Percentiles rank a stretch among this genome's conserved stretches.
These are phyloP conservation scores for Melanotaenia duboulayi DNA, from an alignment of 2,113 vertebrate genomes.

Conservation along the genomic window DNA sequence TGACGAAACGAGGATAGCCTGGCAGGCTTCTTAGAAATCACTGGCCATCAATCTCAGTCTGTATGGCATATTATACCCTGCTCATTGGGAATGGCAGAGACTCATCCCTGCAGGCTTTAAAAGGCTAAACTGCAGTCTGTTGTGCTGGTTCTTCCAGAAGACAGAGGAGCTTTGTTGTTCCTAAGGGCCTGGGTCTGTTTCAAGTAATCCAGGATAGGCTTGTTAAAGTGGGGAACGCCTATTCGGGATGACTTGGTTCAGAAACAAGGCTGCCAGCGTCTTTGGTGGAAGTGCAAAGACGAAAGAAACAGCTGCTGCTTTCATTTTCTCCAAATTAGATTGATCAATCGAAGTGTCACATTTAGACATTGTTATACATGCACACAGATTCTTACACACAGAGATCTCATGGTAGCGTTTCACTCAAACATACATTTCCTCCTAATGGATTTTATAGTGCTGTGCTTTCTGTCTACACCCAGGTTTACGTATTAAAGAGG, in stretches of 20 bases:
- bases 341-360: background rate
- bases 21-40: constrained; percentile 79
- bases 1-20: constrained; percentile 74
- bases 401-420: too few species aligned
- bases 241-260: constrained; percentile 96
- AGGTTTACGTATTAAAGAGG: constrained; percentile 97
- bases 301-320: background rate
- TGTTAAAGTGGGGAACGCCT: constrained; percentile 90
- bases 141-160: constrained; percentile 44
- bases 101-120: constrained; percentile 49
- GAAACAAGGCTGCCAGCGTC: constrained; percentile 80
- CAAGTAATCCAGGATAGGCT: constrained; percentile 99
- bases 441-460: background rate
- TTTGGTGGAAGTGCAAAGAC: constrained; percentile 9
- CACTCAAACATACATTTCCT: background rate
- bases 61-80: constrained; percentile 37
- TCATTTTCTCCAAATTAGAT: background rate
- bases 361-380: background rate
- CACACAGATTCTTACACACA: background rate
- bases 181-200: constrained; percentile 86
- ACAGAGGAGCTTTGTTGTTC: constrained; percentile 48
- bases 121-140: constrained; percentile 45
- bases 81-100: constrained; percentile 33
- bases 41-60: constrained; percentile 72
- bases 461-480: background rate